Evolutionary conservation across 2,113 vertebrate species (phyloP), one percentile per base, ranked within the genome.

Genomic region (Toxotes chatareus): DNA sequence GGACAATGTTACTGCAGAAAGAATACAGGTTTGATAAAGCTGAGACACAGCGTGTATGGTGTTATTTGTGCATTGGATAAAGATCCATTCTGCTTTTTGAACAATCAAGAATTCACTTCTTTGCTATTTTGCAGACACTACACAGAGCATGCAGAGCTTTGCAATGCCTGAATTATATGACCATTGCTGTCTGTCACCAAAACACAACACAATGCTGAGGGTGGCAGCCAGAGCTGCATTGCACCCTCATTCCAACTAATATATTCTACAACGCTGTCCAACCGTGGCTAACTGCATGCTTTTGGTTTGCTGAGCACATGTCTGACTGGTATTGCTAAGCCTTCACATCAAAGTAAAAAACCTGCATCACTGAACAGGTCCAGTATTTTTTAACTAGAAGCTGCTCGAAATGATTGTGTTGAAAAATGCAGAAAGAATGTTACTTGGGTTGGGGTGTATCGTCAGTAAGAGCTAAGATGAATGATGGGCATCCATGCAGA

Each of bases 231-330:
- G 61, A 73, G 56, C 59, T 82, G 59, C 66, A 65, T 32, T 34
- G 46, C 60, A 38, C 21, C 53, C 49, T 83, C 68, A 67, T 63
- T 77, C 73, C 47, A 62, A 32, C 53, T 62, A 80, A 86, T 69
- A 71, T 80, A 87, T 80, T 71, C 68, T 2, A 53, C 68, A 75
- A 27, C 13, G 32, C 46, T 72, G 9, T 80, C 61, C 65, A 69
- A 64, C 62, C 16, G 21, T 49, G 44, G 64, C 66, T 74, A 65
- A 77, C 34, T 38, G 40, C 61, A 70, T 47, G 73, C 68, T 68
- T 69, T 74, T 81, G 67, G 73, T 59, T 84, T 72, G 53, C 71
- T 77, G 73, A 74, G 78, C 59, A 73, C 79, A 78, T 67, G 66
- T 57, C 68, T 47, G 42, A 14, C 49, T 40, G 75, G 59, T 32